Conservation (phyloP, 2,113 vertebrate genomes). For the Heterotilapia buettikoferi region DNA sequence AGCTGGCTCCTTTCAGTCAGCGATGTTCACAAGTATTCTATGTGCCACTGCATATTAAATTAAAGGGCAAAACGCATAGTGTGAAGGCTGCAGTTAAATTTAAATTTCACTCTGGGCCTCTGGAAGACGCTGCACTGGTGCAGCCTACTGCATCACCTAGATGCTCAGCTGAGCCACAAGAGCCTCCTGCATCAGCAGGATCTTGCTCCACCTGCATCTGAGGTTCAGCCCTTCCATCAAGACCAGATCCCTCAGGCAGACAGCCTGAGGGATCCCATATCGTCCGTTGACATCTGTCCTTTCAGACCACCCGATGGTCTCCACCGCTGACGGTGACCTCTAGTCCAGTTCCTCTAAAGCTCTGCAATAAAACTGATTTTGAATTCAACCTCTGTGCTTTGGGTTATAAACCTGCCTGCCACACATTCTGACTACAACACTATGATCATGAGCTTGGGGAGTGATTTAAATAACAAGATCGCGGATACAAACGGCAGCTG, state of each 20-base stretch:
- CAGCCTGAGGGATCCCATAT: background rate
- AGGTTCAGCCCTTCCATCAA: background rate
- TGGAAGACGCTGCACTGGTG: background rate
- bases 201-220: background rate
- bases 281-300: rapidly evolving
- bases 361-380: background rate
- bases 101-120: background rate
- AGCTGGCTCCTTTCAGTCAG: background rate
- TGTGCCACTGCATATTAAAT: background rate
- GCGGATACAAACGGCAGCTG: background rate
- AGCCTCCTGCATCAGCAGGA: background rate
- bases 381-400: background rate
- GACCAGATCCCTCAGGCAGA: background rate
- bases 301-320: background rate
- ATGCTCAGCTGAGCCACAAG: background rate
- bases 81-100: background rate
- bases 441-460: background rate
- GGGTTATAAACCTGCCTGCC: background rate
- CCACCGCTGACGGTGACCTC: background rate
- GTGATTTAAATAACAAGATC: background rate
- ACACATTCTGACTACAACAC: background rate
- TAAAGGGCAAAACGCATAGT: background rate
- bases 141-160: background rate
- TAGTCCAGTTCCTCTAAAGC: background rate
- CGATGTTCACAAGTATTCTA: background rate